phyloP scores from a whole-genome alignment of 2,888 invertebrate genomes.

The Clitarchus hookeri region DNA sequence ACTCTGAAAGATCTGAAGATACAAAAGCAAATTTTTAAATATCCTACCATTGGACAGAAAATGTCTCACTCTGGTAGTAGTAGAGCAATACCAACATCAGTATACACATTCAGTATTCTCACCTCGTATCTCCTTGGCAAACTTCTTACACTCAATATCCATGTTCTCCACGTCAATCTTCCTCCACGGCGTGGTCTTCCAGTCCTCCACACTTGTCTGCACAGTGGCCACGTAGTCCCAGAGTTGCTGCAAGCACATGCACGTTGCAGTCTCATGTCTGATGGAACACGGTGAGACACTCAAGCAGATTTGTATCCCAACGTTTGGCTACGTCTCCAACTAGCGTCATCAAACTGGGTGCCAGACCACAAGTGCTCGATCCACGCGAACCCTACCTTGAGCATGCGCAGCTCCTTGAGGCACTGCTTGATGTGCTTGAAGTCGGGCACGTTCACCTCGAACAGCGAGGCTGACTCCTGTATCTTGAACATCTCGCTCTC shows the following conservation, averaged over 20 bases:
- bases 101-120: constrained; percentile 24
- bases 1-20: no score
- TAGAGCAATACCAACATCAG: no score
- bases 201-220: constrained; percentile 88
- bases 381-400: constrained; percentile 65
- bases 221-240: constrained; percentile 96
- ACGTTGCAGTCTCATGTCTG: neutral
- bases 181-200: constrained; percentile 97
- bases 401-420: constrained; percentile 83
- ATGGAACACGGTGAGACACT: no score
- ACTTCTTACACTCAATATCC: constrained; percentile 98
- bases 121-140: constrained; percentile 88
- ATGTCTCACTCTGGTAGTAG: no score
- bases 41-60: no score
- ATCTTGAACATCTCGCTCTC: constrained; percentile 87
- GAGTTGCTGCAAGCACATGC: constrained; percentile 68
- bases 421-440: constrained; percentile 92
- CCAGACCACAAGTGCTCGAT: no score
- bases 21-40: no score
- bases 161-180: constrained; percentile 97
- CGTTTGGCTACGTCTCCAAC: no score
- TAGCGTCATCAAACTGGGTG: no score
- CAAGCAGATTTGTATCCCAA: no score
- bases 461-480: constrained; percentile 87
- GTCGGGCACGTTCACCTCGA: constrained; percentile 94